phyloP scores from a whole-genome alignment of 2,888 invertebrate genomes.

The Alcis repandata region DNA sequence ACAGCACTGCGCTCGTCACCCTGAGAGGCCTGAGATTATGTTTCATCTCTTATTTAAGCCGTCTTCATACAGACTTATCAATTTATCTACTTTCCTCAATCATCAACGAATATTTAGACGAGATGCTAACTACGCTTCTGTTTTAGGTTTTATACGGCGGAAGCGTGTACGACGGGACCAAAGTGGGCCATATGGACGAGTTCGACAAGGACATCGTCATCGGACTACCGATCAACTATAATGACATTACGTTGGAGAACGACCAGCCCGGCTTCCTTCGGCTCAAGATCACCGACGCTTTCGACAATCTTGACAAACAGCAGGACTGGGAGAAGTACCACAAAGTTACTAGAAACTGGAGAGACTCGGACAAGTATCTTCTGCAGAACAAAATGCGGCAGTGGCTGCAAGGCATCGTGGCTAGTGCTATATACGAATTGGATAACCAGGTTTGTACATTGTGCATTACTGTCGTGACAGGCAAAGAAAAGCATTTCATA shows the following conservation, averaged over 20 bases:
- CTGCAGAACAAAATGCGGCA: constrained; percentile 79
- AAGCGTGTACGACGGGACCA: constrained; percentile 87
- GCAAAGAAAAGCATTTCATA: too few species aligned
- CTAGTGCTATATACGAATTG: constrained; percentile 74
- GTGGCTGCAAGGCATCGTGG: constrained; percentile 85
- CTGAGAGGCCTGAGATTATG: too few species aligned
- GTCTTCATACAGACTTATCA: too few species aligned
- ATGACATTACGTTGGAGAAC: constrained; percentile 72
- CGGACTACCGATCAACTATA: constrained; percentile 79
- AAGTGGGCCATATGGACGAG: constrained; percentile 86
- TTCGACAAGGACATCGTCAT: constrained; percentile 88
- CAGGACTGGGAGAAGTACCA: constrained; percentile 71
- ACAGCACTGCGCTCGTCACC: too few species aligned
- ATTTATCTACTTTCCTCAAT: too few species aligned
- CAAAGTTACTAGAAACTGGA: constrained; percentile 74
- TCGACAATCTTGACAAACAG: constrained; percentile 72
- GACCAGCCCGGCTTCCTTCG: constrained; percentile 81
- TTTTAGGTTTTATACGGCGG: constrained; percentile 81
- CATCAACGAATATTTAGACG: too few species aligned
- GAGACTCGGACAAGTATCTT: constrained; percentile 77
- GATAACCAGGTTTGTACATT: constrained; percentile 61
- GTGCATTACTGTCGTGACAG: too few species aligned
- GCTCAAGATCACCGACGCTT: constrained; percentile 68
- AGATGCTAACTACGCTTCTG: background rate
- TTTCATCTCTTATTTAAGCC: too few species aligned